phyloP scores from a whole-genome alignment of 2,797 vertebrate genomes.

The Sarcoramphus papa region DNA sequence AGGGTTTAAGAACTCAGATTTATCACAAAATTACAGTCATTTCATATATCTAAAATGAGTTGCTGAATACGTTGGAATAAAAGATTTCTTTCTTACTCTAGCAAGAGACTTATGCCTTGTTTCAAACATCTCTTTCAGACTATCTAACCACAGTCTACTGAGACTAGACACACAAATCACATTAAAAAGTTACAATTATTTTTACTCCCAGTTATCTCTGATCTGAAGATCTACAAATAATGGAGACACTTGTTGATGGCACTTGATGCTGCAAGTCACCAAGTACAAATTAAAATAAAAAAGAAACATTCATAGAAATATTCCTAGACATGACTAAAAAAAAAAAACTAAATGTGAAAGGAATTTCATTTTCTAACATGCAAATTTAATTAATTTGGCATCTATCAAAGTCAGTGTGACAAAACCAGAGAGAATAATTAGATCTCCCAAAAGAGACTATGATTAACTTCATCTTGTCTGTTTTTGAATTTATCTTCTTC shows the following conservation, averaged over 20 bases:
- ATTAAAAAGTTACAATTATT: background rate
- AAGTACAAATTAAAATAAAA: background rate
- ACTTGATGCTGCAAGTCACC: background rate
- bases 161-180: background rate
- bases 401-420: background rate
- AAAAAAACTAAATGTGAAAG: background rate
- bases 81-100: background rate
- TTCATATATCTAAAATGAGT: background rate
- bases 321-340: background rate
- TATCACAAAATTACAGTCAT: background rate
- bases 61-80: background rate
- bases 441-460: background rate
- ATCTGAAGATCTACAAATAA: background rate
- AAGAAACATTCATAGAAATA: background rate
- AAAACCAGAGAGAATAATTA: background rate
- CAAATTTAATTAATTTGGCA: background rate
- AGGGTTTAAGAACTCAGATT: background rate
- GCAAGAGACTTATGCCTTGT: background rate
- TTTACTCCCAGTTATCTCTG: background rate
- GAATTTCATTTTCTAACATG: background rate
- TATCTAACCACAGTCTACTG: background rate
- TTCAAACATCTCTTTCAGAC: background rate
- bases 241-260: background rate
- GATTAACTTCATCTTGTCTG: background rate
- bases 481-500: background rate